phyloP scores from a whole-genome alignment of 2,888 invertebrate genomes.

The Polyploca ridens region DNA sequence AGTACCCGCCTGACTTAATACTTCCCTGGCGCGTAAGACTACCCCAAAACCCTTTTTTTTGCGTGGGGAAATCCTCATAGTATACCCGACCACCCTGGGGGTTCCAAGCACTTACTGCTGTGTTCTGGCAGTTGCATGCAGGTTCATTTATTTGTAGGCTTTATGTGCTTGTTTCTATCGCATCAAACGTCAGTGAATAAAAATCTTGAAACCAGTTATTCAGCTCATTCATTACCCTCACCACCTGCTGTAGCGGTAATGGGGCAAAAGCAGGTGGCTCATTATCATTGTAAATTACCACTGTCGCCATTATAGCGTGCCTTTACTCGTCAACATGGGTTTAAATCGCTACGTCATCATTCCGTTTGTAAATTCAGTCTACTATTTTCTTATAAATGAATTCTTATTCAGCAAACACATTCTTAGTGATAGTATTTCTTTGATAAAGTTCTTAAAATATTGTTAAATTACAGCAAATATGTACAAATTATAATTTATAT shows the following conservation, averaged over 20 bases:
- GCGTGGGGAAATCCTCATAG: too few species aligned
- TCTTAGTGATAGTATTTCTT: neutral
- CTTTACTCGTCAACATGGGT: conserved; percentile 1
- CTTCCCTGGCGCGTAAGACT: too few species aligned
- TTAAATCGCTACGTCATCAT: neutral
- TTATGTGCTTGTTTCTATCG: too few species aligned
- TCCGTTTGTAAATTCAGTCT: neutral
- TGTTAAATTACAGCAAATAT: too few species aligned
- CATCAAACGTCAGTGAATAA: neutral
- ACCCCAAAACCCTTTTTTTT: too few species aligned
- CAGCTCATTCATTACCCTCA: conserved; percentile 8
- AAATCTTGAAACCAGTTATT: neutral
- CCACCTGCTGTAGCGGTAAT: conserved; percentile 16
- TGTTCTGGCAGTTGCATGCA: too few species aligned
- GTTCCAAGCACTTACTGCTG: too few species aligned
- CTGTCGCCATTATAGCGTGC: conserved; percentile 10
- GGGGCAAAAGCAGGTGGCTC: conserved; percentile 18
- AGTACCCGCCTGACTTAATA: too few species aligned
- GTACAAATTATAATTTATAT: too few species aligned
- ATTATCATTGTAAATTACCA: conserved; percentile 22
- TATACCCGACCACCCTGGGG: too few species aligned
- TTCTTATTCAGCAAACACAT: neutral
- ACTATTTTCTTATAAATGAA: neutral
- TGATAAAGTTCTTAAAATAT: neutral
- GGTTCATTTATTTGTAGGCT: too few species aligned